Evolutionary conservation across 2,888 invertebrate genomes (phyloP), one percentile per base, ranked within the genome.

Genomic region (Melipona bicolor): DNA sequence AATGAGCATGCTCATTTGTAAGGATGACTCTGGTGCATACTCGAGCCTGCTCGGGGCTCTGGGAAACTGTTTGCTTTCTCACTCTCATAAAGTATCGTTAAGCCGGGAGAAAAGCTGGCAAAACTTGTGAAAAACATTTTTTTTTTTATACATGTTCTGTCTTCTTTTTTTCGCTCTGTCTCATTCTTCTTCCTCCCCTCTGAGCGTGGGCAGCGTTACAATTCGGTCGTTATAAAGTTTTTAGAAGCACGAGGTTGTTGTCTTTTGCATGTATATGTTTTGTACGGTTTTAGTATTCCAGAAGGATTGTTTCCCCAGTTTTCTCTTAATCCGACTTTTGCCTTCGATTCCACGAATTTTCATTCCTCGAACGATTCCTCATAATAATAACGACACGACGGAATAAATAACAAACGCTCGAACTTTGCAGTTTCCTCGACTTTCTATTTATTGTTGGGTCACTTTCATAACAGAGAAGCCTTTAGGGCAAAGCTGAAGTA

Each of bases 61-160:
- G 6, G 21, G 15, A 52, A 69, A 69, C 32, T 54, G 17, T 52
- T 69, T 24, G 56, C 71, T 24, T 43, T 1, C 59, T 72, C 49
- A n/a, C 49, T 49, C 19, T 32, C 43, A 49, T 72, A 49, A 72
- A 72, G 49, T 27, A 72, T 72, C 27, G 27, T 72, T 61, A 43
- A 27, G 71, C 59, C 17, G 17, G 15, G 9, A 24, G 19, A 61
- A 17, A 17, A 32, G n/a, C 9, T 56, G 70, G 36, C 36, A 17
- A 67, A 70, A 54, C n/a, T 70, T 54, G 1, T 4, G 15, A 17
- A 36, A 36, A 70, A n/a, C 54, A 32, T 21, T 21, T 11, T 13
- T 19, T 15, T 32, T 43, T 43, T 49, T 49, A 43, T 11, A 19
- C 27, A 11, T 2, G 3, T 17, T 5, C 13, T n/a, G 43, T 43